phyloP scores from a whole-genome alignment of 2,113 vertebrate genomes.

The Limnothrissa miodon region DNA sequence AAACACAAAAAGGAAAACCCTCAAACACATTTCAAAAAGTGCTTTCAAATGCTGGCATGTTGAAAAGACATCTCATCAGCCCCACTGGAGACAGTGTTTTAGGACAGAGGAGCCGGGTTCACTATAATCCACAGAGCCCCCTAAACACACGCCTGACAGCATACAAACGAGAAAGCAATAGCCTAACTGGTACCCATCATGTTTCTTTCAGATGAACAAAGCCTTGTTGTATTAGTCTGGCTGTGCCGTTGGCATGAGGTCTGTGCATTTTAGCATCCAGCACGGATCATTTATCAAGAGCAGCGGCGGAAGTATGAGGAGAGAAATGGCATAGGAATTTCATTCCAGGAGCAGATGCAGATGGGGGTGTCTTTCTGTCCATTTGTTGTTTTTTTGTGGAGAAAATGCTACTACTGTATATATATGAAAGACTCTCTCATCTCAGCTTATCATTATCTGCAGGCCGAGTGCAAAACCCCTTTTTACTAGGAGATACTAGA shows the following conservation, averaged over 20 bases:
- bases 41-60: slow-evolving; percentile 36
- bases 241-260: slow-evolving; percentile 56
- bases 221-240: slow-evolving; percentile 40
- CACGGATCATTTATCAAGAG: slow-evolving; percentile 59
- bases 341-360: background rate
- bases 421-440: too few species aligned
- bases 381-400: background rate
- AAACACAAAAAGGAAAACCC: background rate
- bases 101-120: background rate
- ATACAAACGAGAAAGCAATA: slow-evolving; percentile 41
- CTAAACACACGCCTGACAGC: slow-evolving; percentile 46
- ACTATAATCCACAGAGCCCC: slow-evolving; percentile 26
- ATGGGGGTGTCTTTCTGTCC: background rate
- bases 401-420: background rate
- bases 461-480: background rate
- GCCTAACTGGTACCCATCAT: slow-evolving; percentile 59
- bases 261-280: slow-evolving; percentile 52
- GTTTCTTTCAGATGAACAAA: slow-evolving; percentile 64
- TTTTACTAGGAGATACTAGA: background rate
- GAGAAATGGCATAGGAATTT: background rate
- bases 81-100: background rate
- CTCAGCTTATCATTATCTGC: background rate
- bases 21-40: background rate
- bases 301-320: slow-evolving; percentile 45
- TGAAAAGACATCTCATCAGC: background rate